Evolutionary conservation across 1,140 invertebrate species (phyloP), one percentile per base, ranked within the genome.

Genomic region (Episyrphus balteatus): DNA sequence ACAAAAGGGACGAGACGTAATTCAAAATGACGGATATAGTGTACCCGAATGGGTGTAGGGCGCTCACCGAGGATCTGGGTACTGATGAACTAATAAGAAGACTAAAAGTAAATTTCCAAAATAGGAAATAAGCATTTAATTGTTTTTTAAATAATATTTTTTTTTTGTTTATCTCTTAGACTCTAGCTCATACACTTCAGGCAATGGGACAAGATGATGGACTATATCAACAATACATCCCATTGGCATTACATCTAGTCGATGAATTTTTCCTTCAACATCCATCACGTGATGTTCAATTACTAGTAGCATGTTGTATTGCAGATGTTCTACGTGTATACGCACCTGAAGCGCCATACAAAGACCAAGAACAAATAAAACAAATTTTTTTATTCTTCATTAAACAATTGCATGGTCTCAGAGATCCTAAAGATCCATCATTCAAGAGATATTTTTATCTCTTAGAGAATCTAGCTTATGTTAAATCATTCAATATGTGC

Each of bases 401-500:
- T 52, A 88, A 91, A 60, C 94, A 98, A 73, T 70, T 98, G 43
- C 79, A 86, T 54, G 94, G 94, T 11, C 73, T 98, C 9, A 88
- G 90, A 64, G 93, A 98, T 74, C 92, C 93, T 0, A 95, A 97
- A 70, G 89, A 97, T 73, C 89, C 93, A 18, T 92, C 92, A 3
- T 98, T 98, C 68, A 98, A 98, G 69, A 76, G 94, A 54, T 98
- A 98, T 68, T 98, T 98, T 72, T 98, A 98, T 72, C 73, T 90
- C 39, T 72, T 92, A 49, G 87, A 97, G 75, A 98, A 97, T 72
- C 75, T 98, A 50, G 92, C 93, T 10, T 98, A 94, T 71, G 93
- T 97, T 17, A 98, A 98, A 68, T 95, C 92, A 0, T 98, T 98
- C 70, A 97, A 97, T 69, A 97, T 98, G 84, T 98, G 94, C 70